phyloP scores from a whole-genome alignment of 2,113 vertebrate genomes.

The Coturnix japonica region DNA sequence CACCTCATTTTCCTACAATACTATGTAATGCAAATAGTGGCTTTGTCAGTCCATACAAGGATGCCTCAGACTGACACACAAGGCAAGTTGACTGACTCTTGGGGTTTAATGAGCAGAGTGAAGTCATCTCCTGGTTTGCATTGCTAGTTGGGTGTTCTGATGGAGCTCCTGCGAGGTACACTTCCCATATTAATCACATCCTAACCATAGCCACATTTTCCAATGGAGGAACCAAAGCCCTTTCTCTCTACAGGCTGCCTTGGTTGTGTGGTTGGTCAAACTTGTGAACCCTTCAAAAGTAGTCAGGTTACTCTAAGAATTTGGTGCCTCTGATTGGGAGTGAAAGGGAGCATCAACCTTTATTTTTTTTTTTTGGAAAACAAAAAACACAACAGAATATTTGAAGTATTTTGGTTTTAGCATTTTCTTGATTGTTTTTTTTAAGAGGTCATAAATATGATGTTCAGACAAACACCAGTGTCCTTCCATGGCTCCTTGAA shows the following conservation, averaged over 20 bases:
- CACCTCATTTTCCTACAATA: neutral
- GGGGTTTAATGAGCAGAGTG: neutral
- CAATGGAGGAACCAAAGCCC: neutral
- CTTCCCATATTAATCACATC: neutral
- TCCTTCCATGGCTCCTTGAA: neutral
- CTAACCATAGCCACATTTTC: neutral
- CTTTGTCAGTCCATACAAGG: neutral
- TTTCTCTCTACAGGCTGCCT: neutral
- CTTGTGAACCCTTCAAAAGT: neutral
- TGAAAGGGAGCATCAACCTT: neutral
- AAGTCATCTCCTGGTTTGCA: neutral
- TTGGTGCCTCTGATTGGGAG: neutral
- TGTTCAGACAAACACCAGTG: accelerated
- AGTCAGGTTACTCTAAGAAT: neutral
- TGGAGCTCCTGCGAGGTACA: neutral
- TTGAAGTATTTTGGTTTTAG: neutral
- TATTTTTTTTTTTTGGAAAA: accelerated
- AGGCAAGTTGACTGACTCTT: neutral
- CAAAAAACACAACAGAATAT: neutral
- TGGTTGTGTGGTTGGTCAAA: neutral
- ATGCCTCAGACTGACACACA: neutral
- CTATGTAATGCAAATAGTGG: neutral
- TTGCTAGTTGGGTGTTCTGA: neutral
- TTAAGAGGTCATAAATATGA: neutral
- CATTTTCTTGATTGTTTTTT: neutral